A percentile compares a stretch with the other conserved stretches of the same genome.
These are phyloP conservation scores for Hemicordylus capensis DNA, from an alignment of 2,113 vertebrate genomes.

Conservation along the genomic window DNA sequence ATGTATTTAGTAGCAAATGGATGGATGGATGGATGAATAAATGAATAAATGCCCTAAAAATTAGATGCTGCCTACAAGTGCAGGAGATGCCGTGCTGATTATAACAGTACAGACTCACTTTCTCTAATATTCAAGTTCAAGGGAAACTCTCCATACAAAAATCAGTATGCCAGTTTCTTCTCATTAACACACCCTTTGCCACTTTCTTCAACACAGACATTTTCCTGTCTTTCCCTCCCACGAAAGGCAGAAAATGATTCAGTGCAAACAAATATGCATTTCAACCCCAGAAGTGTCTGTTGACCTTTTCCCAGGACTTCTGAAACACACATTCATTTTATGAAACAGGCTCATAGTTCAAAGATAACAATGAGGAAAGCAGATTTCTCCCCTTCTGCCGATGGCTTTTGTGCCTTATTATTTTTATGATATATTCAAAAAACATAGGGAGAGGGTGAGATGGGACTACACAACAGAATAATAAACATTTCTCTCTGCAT, in stretches of 20 bases:
- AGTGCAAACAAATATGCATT: conserved; percentile 55
- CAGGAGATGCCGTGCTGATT: not conserved
- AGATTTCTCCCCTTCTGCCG: not conserved
- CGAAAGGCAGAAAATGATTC: conserved; percentile 50
- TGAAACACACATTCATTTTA: conserved; percentile 49
- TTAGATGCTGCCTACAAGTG: not conserved
- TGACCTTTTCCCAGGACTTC: conserved; percentile 63
- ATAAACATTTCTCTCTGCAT: conserved; percentile 24
- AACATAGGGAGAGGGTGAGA: not conserved
- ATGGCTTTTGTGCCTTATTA: not conserved
- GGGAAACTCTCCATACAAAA: conserved; percentile 40
- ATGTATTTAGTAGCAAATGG: too few relatives aligned
- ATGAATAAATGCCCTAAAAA: not conserved
- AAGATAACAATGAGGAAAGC: conserved; percentile 14
- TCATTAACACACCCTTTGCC: conserved; percentile 5
- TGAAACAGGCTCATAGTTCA: conserved; percentile 25
- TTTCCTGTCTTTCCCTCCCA: conserved; percentile 30
- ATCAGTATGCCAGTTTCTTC: conserved; percentile 35
- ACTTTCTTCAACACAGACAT: conserved; percentile 1
- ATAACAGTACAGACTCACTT: fast-evolving
- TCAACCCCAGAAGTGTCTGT: conserved; percentile 45
- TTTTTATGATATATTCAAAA: not conserved
- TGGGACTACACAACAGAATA: not conserved
- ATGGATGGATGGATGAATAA: too few relatives aligned
- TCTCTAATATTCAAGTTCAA: conserved; percentile 10